phyloP scores from a whole-genome alignment of 2,113 vertebrate genomes.

The Calyptomena viridis region DNA sequence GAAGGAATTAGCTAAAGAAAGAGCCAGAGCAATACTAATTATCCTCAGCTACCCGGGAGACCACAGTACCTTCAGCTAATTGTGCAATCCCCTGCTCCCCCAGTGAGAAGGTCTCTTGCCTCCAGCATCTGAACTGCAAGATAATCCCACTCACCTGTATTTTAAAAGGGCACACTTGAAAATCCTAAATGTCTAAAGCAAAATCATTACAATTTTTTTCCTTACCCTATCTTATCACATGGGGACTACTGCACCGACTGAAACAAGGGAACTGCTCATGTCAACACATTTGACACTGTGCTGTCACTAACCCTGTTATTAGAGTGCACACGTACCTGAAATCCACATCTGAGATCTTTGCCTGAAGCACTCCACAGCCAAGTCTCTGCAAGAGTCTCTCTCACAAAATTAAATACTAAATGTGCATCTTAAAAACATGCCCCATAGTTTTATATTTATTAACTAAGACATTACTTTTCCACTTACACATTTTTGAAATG shows the following conservation, averaged over 20 bases:
- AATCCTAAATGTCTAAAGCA: background rate
- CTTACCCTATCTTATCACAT: fast-evolving
- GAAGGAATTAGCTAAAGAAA: slow-evolving; percentile 55
- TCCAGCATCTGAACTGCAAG: background rate
- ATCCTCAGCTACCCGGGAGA: slow-evolving; percentile 35
- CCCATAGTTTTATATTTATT: slow-evolving; percentile 25
- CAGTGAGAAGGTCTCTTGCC: background rate
- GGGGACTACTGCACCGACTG: background rate
- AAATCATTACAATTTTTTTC: background rate
- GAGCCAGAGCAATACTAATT: slow-evolving; percentile 45
- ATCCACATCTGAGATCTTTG: slow-evolving; percentile 33
- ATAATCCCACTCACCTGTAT: slow-evolving; percentile 50
- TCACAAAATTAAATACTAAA: slow-evolving; percentile 43
- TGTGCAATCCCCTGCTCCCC: background rate
- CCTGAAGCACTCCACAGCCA: slow-evolving; percentile 27
- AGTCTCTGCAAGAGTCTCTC: slow-evolving; percentile 28
- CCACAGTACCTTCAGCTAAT: slow-evolving; percentile 47
- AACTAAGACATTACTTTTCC: background rate
- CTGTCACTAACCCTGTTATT: slow-evolving; percentile 44
- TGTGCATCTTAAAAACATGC: background rate
- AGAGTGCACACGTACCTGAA: slow-evolving; percentile 8
- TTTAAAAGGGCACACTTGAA: background rate
- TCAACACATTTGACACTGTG: background rate
- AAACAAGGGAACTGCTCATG: background rate
- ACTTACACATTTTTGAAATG: background rate